Evolutionary conservation across 2,113 vertebrate species (phyloP).

Genomic region (Guaruba guarouba): DNA sequence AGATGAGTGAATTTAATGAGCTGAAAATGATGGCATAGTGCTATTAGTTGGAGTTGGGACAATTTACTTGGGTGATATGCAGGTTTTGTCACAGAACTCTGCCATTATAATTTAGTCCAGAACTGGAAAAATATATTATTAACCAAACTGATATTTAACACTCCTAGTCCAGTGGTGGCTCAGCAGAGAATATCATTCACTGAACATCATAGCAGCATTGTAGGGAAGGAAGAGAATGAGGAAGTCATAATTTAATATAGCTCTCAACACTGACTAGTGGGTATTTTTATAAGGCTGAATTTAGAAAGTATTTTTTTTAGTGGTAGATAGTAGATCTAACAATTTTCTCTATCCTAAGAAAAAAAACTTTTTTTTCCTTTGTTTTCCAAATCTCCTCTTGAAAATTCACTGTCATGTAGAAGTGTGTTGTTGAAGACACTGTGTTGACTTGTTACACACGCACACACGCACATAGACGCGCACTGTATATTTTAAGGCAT

Average conservation of each 20-base stretch:
- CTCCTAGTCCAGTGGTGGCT: not conserved
- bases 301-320: not conserved
- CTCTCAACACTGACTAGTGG: not conserved
- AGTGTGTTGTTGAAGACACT: not conserved
- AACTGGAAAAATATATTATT: not conserved
- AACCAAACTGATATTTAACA: not conserved
- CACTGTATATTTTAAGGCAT: not conserved
- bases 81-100: not conserved
- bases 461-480: accelerated
- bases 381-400: not conserved
- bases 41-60: not conserved
- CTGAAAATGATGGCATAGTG: not conserved
- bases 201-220: not conserved
- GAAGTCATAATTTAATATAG: not conserved
- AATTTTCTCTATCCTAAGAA: not conserved
- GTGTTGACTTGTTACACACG: not conserved
- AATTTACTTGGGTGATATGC: not conserved
- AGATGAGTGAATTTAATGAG: conserved; percentile 12
- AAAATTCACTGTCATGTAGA: not conserved
- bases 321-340: not conserved
- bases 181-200: not conserved
- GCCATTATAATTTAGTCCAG: not conserved
- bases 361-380: not conserved
- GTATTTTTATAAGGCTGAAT: not conserved
- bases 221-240: not conserved